Evolutionary conservation across 2,888 invertebrate species (phyloP), one percentile per base, ranked within the genome.

Genomic region (Ypsolopha scabrella): DNA sequence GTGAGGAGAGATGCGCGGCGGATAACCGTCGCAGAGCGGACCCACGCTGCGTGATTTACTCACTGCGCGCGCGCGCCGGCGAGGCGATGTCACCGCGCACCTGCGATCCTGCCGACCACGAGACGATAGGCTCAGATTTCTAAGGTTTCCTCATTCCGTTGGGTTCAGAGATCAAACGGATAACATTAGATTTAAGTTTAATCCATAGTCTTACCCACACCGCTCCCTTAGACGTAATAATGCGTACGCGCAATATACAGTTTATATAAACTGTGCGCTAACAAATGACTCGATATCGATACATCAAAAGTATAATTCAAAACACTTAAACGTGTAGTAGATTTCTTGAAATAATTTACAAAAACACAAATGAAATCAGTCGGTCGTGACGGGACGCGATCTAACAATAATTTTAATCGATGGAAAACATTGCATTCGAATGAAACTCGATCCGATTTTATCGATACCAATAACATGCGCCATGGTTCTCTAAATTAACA

Each of bases 401-500:
- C 36, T 47, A 47, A 13, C 14, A 47, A 47, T 47, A 36, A 14
- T 14, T 47, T 47, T 47, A 47, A 47, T 47, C 47, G 47, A 47
- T 47, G 13, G 13, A 47, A 11, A 24, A 13, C 9, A n/a, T 41
- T 41, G 41, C 39, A 52, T 55, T 55, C 52, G 36, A 51, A 39
- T 34, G 41, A 24, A 24, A 24, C 24, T 38, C 44, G 53, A 44
- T 55, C 55, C 63, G 59, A 61, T 62, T 66, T 68, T 65, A 58
- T 57, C 54, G 57, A 53, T 71, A 72, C 72, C 80, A 85, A 85
- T 86, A 85, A 80, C 83, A 86, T 82, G 83, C 80, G 69, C 77
- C 75, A 70, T 78, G 80, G 75, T 75, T 79, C 74, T 80, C 75
- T 79, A 83, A 83, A 86, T 82, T 79, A 85, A 80, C 80, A 78